phyloP scores from a whole-genome alignment of 2,888 invertebrate species.

The Ferdinandea cuprea region DNA sequence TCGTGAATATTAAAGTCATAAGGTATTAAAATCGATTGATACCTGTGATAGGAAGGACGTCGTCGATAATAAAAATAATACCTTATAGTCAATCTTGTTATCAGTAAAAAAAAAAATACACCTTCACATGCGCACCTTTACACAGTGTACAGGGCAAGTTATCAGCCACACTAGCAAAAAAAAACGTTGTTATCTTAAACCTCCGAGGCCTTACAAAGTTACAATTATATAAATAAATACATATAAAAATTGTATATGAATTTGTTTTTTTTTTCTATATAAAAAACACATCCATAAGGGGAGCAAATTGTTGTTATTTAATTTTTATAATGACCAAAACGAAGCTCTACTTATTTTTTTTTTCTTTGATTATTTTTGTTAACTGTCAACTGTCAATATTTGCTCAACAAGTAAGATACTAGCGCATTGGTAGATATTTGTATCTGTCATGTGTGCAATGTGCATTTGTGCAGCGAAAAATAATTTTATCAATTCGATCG shows the following conservation, averaged over 20 bases:
- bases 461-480: constrained; percentile 71
- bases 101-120: constrained; percentile 31
- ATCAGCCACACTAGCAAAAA: constrained; percentile 58
- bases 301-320: constrained; percentile 47
- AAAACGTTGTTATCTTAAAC: constrained; percentile 55
- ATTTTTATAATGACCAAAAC: constrained; percentile 57
- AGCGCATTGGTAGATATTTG: constrained; percentile 14
- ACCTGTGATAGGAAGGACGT: constrained; percentile 75
- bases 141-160: constrained; percentile 59
- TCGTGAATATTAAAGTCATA: constrained; percentile 73
- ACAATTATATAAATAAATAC: constrained; percentile 15
- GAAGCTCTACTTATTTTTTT: constrained; percentile 62
- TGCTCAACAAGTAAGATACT: constrained; percentile 41
- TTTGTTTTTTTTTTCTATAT: constrained; percentile 49
- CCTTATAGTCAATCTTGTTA: constrained; percentile 66
- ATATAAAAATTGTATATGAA: background rate
- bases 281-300: constrained; percentile 14
- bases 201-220: constrained; percentile 10
- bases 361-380: constrained; percentile 46
- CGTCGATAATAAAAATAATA: constrained; percentile 66
- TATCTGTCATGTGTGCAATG: constrained; percentile 56
- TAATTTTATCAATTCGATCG: constrained; percentile 60
- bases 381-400: constrained; percentile 70
- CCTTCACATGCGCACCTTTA: constrained; percentile 27
- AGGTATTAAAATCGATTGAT: constrained; percentile 75